Base-by-base conservation (phyloP, 2,797 vertebrate species). In the Vespertilio murinus region DNA sequence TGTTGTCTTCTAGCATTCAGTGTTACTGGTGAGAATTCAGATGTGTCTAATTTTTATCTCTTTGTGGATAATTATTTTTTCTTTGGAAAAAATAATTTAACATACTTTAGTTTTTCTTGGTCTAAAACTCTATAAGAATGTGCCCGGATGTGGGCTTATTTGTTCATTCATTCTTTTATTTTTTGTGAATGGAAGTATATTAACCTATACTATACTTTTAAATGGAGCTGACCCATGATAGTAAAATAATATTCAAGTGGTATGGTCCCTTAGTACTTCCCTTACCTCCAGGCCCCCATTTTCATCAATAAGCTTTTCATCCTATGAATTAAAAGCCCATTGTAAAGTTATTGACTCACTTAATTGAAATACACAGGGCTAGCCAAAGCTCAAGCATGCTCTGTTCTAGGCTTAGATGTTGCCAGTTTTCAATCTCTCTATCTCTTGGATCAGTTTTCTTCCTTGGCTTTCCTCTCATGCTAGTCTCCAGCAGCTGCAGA, bases 91-190 rank as follows among this genome's bases (percentile, higher is more conserved):
- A 56, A 38, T 11, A 40, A 33, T 11, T 65, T 85, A 73, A 7
- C 3, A 59, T 38, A 6, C 25, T 75, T 79, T 80, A 25, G 20
- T 47, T 89, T 81, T 93, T 54, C 52, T 75, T 49, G 6, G 64
- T 73, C 71, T 77, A 78, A 89, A 85, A 75, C 23, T 61, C 79
- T 52, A 23, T n/a, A 71, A 93, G 42, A 71, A 74, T 94, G 25
- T 86, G 22, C 74, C 52, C 81, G 23, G 11, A 38, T 80, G 59
- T 79, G n/a, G 47, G 5, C 22, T 47, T 61, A 9, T 80, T 73
- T 82, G 35, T 64, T 74, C 3, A 89, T 56, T 78, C 6, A 38
- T 52, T 38, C 4, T 54, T 79, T 70, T 74, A 45, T 40, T 74
- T 93, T 93, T 74, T 87, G 40, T 64, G 65, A 79, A 67, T 69